Conservation (phyloP, 2,113 vertebrate genomes). For the Microcebus lehilahytsara region DNA sequence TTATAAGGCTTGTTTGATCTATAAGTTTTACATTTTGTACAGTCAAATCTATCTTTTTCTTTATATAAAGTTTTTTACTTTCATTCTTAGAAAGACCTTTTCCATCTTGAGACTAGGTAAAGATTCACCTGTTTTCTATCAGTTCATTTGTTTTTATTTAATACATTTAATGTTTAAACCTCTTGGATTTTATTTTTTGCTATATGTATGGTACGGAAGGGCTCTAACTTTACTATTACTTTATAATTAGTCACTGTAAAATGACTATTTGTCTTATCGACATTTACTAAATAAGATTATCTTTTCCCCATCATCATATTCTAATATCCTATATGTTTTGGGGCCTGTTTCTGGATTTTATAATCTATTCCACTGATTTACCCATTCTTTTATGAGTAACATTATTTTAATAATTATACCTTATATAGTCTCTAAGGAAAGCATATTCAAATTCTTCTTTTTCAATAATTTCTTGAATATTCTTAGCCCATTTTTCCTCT, state of each 20-base stretch:
- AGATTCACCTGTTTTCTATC: neutral
- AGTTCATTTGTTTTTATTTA: neutral
- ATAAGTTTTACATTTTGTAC: neutral
- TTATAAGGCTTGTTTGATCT: neutral
- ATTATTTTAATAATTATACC: neutral
- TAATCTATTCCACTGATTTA: neutral
- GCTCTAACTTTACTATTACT: too few species aligned
- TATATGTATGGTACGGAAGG: too few species aligned
- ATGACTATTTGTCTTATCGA: neutral
- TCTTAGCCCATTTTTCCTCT: neutral
- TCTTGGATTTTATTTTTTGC: neutral
- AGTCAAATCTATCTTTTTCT: neutral
- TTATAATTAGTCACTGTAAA: neutral
- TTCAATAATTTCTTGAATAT: neutral
- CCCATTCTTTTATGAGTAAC: neutral
- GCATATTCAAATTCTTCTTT: neutral
- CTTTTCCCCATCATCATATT: neutral
- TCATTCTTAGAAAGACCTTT: neutral
- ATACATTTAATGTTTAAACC: neutral
- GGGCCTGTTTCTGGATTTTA: neutral
- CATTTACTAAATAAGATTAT: neutral
- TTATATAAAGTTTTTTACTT: slow-evolving; percentile 1
- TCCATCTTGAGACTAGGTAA: neutral
- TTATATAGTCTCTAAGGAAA: neutral
- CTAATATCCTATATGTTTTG: neutral